phyloP scores from a whole-genome alignment of 2,113 vertebrate genomes.

The Megaceryle maxima region DNA sequence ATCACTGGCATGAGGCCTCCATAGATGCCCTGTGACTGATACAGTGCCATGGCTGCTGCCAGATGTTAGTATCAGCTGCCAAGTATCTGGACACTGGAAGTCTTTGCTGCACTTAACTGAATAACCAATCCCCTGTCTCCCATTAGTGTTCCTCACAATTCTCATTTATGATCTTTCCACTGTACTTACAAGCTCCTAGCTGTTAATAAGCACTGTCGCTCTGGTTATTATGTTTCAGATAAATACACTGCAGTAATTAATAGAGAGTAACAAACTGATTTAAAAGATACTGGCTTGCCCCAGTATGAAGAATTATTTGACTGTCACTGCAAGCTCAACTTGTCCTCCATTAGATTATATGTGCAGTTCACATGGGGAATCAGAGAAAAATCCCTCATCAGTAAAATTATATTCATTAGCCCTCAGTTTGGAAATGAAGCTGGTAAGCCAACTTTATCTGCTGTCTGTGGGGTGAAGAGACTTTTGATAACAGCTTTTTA shows the following conservation, averaged over 20 bases:
- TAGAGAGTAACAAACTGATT: constrained; percentile 22
- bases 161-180: background rate
- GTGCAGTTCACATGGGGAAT: background rate
- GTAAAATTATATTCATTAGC: constrained; percentile 53
- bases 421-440: background rate
- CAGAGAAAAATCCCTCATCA: constrained; percentile 24
- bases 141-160: background rate
- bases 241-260: constrained; percentile 27
- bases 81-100: background rate
- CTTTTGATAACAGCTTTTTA: constrained; percentile 46
- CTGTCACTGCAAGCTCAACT: background rate
- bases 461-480: constrained; percentile 17
- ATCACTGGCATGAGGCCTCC: background rate
- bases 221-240: background rate
- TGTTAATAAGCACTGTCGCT: constrained; percentile 26
- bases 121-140: background rate
- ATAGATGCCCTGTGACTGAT: background rate
- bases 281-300: background rate
- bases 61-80: background rate
- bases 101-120: background rate
- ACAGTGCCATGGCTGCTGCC: background rate
- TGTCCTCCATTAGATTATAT: background rate
- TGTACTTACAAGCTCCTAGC: background rate
- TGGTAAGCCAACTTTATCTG: constrained; percentile 49
- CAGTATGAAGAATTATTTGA: background rate